Evolutionary conservation across 2,113 vertebrate genomes (phyloP), one percentile per base, ranked within the genome.

Genomic region (Lucifuga dentata): DNA sequence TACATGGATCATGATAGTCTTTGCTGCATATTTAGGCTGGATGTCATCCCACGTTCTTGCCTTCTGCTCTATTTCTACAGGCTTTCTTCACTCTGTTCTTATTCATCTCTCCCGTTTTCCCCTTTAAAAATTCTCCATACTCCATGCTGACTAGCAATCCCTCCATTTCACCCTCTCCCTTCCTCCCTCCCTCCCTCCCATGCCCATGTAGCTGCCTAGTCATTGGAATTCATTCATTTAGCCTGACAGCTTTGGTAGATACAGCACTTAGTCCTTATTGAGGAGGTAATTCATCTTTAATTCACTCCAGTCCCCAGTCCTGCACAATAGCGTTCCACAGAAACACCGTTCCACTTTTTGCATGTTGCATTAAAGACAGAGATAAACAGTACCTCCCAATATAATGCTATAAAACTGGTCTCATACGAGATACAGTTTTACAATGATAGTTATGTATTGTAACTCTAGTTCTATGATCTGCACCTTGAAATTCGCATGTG

Each of bases 201-300:
- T 50, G 45, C 45, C 21, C 35, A 29, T 24, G 40, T 72, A 78
- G 69, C 63, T 73, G 69, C 76, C 78, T 35, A 52, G 70, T 70
- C 80, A 76, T 50, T 72, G 62, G 67, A 70, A 74, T 77, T 59
- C 57, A 61, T 84, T 85, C 68, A 78, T 86, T 86, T 73, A 50
- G 53, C 73, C 41, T 76, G 84, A 85, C 78, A 81, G 80, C 58
- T 75, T 68, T 68, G 57, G 70, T 49, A 70, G 80, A 78, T 74
- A 67, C 59, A 76, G 75, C 75, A 81, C 81, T 86, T 81, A 76
- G 74, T 69, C 62, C 77, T 74, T 79, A 79, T 75, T 79, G 72
- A 60, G 68, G 74, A 66, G 52, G 55, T 73, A 57, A 64, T 83
- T 76, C 68, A 68, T 77, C 59, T 75, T 63, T 74, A 76, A 83